Conservation (phyloP, 2,888 invertebrate genomes). For the Meliscaeva auricollis region DNA sequence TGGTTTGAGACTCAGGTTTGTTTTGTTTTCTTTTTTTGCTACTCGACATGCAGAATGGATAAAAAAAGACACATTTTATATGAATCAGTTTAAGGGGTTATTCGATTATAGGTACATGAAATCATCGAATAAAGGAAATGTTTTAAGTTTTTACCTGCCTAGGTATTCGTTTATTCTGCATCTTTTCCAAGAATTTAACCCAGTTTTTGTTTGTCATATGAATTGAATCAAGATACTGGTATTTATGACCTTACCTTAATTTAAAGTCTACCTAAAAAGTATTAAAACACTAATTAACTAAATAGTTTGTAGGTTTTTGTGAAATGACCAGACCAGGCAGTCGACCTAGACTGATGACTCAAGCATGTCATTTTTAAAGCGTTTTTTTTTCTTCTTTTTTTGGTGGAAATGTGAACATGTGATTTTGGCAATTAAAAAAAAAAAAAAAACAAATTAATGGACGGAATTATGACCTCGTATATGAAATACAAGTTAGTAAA, state of each 20-base stretch:
- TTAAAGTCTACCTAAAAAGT: background rate
- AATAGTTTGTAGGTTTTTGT: background rate
- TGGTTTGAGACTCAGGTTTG: constrained; percentile 17
- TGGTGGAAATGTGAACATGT: background rate
- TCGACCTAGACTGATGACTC: constrained; percentile 12
- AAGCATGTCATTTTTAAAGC: background rate
- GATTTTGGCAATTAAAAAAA: constrained; percentile 9
- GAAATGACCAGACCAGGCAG: background rate
- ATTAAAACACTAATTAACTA: background rate
- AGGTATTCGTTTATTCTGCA: background rate
- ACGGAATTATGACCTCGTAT: background rate
- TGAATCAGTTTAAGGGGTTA: background rate
- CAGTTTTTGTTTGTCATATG: background rate
- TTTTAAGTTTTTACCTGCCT: background rate
- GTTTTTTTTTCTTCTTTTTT: no score
- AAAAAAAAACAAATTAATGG: background rate
- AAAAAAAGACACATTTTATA: background rate
- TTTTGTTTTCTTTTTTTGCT: background rate
- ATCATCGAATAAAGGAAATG: background rate
- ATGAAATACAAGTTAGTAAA: background rate
- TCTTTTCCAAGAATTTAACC: background rate
- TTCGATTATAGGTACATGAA: background rate
- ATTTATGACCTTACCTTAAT: background rate
- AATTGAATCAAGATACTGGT: background rate
- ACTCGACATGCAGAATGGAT: background rate